Evolutionary conservation across 2,113 vertebrate species (phyloP), one percentile per base, ranked within the genome.

Genomic region (Etheostoma spectabile): DNA sequence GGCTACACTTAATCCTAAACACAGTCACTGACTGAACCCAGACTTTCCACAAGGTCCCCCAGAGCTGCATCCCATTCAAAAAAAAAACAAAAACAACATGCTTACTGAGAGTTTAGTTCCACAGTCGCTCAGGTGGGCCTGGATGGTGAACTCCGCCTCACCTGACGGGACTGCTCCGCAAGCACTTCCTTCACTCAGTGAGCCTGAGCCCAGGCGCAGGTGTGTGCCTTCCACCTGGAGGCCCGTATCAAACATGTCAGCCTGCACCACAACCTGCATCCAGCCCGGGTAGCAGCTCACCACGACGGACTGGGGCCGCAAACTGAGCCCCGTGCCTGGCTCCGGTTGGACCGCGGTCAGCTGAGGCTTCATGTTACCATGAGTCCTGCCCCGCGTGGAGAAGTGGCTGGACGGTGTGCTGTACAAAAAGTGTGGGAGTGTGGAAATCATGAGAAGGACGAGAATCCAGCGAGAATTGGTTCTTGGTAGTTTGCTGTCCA

Each of bases 101-200:
- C 89, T 94, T 91, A 95, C 94, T 5, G 87, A 91, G 8, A 93
- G 91, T 72, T 64, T 65, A 3, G 91, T 92, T 22, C 93, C 94
- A 85, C 94, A 95, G 3, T 89, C 86, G 2, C 21, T 77, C 38
- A 93, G 69, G 13, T 52, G 18, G 53, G 84, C 65, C 33, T 49
- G 12, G 33, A 95, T 65, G 64, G 73, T 90, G 59, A 92, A 91
- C 18, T 91, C 64, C 2, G 61, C 73, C 13, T 74, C 67, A 46
- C 84, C 91, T 0, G 88, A 80, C 1, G 27, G 63, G 1, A 80
- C 45, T 2, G 91, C 91, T 6, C 42, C 21, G 22, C 94, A 95
- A 0, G 46, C 64, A 12, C 42, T 16, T 18, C 63, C 69, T 15
- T 16, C 64, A 0, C 48, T 14, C 22, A 1, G 16, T 1, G 78